These are phyloP conservation scores for Manis pentadactyla DNA, from an alignment of 2,797 vertebrate species.

Conservation along the genomic window DNA sequence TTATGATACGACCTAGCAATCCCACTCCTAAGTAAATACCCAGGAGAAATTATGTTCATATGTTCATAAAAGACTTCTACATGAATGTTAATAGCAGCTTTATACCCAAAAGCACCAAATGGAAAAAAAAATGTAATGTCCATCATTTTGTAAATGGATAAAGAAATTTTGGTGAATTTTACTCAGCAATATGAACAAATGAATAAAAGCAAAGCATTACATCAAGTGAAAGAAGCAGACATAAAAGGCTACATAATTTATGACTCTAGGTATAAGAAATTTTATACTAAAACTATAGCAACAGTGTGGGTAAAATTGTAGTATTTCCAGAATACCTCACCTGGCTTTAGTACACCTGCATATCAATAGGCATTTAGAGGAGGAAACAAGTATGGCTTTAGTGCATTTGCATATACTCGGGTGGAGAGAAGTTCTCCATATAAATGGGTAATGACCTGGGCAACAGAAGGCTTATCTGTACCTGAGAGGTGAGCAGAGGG, in stretches of 20 bases:
- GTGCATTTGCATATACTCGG: too few relatives aligned
- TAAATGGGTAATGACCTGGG: too few relatives aligned
- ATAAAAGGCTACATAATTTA: background rate
- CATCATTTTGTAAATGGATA: background rate
- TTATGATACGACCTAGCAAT: background rate
- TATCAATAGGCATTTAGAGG: too few relatives aligned
- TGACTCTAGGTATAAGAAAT: background rate
- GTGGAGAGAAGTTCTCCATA: too few relatives aligned
- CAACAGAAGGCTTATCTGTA: too few relatives aligned
- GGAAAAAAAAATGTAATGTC: background rate
- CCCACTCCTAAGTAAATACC: background rate
- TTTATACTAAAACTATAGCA: background rate
- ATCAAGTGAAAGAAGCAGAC: background rate
- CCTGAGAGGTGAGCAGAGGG: too few relatives aligned
- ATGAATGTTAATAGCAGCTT: background rate
- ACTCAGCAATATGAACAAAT: background rate
- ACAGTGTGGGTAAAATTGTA: too few relatives aligned
- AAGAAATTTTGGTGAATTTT: background rate
- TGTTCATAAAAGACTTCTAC: background rate
- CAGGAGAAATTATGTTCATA: background rate
- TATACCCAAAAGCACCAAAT: background rate
- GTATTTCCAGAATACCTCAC: too few relatives aligned
- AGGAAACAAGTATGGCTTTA: too few relatives aligned
- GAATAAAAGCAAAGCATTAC: background rate
- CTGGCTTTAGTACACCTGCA: too few relatives aligned